A percentile compares a stretch with the other conserved stretches of the same genome.
Conservation (phyloP, 2,113 vertebrate species). For the Phaethon lepturus region DNA sequence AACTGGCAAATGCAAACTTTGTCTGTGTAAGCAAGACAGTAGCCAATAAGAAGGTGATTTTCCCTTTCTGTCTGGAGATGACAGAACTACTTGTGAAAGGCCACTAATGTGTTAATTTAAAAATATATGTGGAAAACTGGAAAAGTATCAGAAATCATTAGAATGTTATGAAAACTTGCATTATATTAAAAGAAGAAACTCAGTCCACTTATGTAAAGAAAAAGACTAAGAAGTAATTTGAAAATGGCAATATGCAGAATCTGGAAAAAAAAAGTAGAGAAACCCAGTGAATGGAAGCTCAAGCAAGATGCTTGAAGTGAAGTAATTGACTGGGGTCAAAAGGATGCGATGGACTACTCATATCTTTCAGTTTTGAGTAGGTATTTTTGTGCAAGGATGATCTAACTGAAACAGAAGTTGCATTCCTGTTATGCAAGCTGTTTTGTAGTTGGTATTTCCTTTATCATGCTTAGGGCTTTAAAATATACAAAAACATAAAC, state of each 20-base stretch:
- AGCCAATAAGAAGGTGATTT: neutral
- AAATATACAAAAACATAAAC: neutral
- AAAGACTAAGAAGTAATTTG: neutral
- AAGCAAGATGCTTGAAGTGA: neutral
- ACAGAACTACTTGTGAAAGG: neutral
- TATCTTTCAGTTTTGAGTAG: neutral
- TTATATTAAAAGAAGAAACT: neutral
- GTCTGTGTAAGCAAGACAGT: neutral
- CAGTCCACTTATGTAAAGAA: neutral
- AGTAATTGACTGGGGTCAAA: neutral
- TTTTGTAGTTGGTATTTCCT: neutral
- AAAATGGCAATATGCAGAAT: neutral
- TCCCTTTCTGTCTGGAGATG: neutral
- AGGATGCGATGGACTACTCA: neutral
- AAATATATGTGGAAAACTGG: neutral
- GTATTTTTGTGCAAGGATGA: neutral
- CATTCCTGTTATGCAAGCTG: neutral
- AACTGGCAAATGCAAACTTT: neutral
- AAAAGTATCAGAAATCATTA: neutral
- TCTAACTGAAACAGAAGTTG: neutral
- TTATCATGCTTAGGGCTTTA: neutral
- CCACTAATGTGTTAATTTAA: neutral
- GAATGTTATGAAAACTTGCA: neutral
- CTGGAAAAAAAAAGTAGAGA: neutral
- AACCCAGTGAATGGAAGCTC: neutral